Evolutionary conservation across 23 tunicate species (phyloP).

Genomic region (Diplosoma virens): DNA sequence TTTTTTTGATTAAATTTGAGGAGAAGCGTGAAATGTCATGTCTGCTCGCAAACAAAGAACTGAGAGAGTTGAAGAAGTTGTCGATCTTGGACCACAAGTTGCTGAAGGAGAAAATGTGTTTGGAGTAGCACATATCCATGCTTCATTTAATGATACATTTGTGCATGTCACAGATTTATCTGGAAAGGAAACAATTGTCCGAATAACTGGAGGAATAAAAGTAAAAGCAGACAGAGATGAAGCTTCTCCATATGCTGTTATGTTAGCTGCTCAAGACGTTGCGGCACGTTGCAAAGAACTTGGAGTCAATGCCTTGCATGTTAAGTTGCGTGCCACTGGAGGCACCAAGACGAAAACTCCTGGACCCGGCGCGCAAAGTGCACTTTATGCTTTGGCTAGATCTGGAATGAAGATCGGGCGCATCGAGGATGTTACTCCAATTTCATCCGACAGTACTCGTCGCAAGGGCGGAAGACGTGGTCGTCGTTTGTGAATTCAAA

Average conservation of each 20-base stretch:
- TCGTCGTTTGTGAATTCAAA: slow-evolving; percentile 93
- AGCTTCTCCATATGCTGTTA: slow-evolving; percentile 99
- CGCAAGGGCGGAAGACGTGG: slow-evolving; percentile 98
- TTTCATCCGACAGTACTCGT: slow-evolving; percentile 93
- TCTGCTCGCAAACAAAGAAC: slow-evolving; percentile 83
- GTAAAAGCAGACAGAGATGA: slow-evolving; percentile 99
- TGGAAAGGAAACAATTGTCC: slow-evolving; percentile 99
- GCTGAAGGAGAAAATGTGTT: slow-evolving; percentile 99
- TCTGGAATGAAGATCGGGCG: slow-evolving; percentile 97
- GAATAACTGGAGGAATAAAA: slow-evolving; percentile 99
- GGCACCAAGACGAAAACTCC: slow-evolving; percentile 95
- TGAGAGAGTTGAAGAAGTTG: slow-evolving; percentile 90
- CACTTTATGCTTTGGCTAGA: slow-evolving; percentile 90
- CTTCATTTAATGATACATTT: slow-evolving; percentile 98
- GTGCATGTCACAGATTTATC: slow-evolving; percentile 97
- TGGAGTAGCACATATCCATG: slow-evolving; percentile 97
- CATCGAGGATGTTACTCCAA: slow-evolving; percentile 94
- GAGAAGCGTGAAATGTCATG: no score
- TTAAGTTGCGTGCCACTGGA: slow-evolving; percentile 92
- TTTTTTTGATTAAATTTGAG: no score
- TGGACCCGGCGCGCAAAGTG: slow-evolving; percentile 98
- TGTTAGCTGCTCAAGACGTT: slow-evolving; percentile 99
- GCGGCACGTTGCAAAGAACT: slow-evolving; percentile 95
- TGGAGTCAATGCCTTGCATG: slow-evolving; percentile 93
- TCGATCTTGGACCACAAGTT: slow-evolving; percentile 95